Evolutionary conservation across 2,888 invertebrate genomes (phyloP).

Genomic region (Idaea dimidiata): DNA sequence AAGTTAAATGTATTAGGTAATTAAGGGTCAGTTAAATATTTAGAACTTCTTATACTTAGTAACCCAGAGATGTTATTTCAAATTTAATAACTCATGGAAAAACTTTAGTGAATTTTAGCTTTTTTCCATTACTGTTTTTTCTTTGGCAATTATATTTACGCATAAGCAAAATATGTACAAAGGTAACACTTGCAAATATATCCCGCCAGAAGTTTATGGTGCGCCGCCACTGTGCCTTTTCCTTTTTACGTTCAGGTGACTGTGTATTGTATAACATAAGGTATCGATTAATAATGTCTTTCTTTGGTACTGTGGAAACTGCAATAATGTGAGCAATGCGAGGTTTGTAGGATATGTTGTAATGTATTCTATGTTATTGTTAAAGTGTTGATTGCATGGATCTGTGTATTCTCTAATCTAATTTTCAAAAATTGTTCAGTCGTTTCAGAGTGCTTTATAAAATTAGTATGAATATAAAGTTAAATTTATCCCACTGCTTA

Average conservation of each 20-base stretch:
- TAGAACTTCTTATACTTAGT: no score
- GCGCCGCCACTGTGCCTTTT: slow-evolving; percentile 79
- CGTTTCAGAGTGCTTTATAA: background rate
- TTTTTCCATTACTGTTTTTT: background rate
- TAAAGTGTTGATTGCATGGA: background rate
- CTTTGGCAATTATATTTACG: slow-evolving; percentile 3
- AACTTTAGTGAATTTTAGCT: no score
- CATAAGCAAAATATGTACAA: slow-evolving; percentile 43
- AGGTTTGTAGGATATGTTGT: background rate
- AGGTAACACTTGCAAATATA: slow-evolving; percentile 78
- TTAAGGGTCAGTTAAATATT: background rate
- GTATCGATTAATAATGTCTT: slow-evolving; percentile 29
- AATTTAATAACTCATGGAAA: no score
- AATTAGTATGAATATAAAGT: no score
- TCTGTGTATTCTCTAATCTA: background rate
- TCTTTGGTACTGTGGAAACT: slow-evolving; percentile 15
- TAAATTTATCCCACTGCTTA: no score
- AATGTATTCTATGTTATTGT: background rate
- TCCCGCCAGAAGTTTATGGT: slow-evolving; percentile 80
- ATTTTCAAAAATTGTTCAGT: background rate
- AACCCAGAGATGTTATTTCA: no score
- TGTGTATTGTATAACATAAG: slow-evolving; percentile 46
- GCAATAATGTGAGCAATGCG: slow-evolving; percentile 1
- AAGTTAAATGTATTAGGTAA: no score
- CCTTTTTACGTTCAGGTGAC: slow-evolving; percentile 76